Percentiles rank a stretch among this genome's conserved stretches.
Evolutionary conservation across 2,797 vertebrate species (phyloP).

Genomic region (Falco columbarius): DNA sequence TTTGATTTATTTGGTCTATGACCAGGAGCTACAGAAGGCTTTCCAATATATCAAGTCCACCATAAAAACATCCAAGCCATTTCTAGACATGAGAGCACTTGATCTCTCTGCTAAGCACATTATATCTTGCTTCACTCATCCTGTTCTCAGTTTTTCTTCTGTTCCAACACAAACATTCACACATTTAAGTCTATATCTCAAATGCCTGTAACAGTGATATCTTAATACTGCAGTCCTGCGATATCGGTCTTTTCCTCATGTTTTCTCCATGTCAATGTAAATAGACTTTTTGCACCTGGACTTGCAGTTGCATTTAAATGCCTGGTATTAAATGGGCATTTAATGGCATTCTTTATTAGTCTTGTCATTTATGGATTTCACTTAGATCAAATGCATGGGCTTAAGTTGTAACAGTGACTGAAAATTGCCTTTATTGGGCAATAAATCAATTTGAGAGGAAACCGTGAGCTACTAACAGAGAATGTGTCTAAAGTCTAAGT

Average conservation of each 20-base stretch:
- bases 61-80: slow-evolving; percentile 29
- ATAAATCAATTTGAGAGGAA: background rate
- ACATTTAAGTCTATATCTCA: background rate
- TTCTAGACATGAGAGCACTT: background rate
- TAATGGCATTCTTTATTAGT: background rate
- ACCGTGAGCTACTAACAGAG: background rate
- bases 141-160: background rate
- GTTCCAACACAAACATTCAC: background rate
- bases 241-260: background rate
- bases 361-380: background rate
- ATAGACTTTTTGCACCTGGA: background rate
- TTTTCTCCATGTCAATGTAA: background rate
- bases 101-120: slow-evolving; percentile 13
- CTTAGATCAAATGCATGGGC: background rate
- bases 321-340: background rate
- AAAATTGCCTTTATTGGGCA: background rate
- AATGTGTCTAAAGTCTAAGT: background rate
- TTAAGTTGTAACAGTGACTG: background rate
- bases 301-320: background rate
- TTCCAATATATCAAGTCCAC: slow-evolving; percentile 18
- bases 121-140: background rate
- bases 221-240: background rate
- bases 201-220: background rate
- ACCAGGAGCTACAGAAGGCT: slow-evolving; percentile 26
- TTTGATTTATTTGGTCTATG: slow-evolving; percentile 49